Evolutionary conservation across 2,797 vertebrate genomes (phyloP).

Genomic region (Onychomys leucogaster): DNA sequence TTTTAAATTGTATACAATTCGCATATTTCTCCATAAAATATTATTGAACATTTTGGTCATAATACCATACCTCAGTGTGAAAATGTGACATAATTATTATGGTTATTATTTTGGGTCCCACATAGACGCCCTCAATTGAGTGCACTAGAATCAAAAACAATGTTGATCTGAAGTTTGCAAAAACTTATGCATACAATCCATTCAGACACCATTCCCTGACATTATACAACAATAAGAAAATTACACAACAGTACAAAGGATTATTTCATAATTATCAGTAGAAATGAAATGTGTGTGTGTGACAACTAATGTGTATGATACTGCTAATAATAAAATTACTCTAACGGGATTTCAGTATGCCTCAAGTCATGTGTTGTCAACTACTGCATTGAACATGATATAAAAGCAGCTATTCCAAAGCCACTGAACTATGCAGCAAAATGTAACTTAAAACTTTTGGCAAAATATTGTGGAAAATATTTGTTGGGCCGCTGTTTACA

Average conservation of each 20-base stretch:
- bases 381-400: neutral
- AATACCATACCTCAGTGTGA: neutral
- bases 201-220: neutral
- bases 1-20: neutral
- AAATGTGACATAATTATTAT: neutral
- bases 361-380: conserved; percentile 62
- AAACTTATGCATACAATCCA: neutral
- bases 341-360: conserved; percentile 56
- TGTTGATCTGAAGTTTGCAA: neutral
- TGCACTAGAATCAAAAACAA: conserved; percentile 28
- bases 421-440: neutral
- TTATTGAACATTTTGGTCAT: neutral
- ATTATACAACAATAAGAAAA: conserved; percentile 5
- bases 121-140: neutral
- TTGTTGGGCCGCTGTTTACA: neutral
- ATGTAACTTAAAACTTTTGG: conserved; percentile 52
- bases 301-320: neutral
- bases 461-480: conserved; percentile 34
- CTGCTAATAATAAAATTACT: conserved; percentile 61
- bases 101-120: neutral
- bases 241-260: neutral
- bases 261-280: neutral
- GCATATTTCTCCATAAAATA: conserved; percentile 27
- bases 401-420: conserved; percentile 55
- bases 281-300: neutral